A percentile compares a stretch with the other conserved stretches of the same genome.
Evolutionary conservation across 2,113 vertebrate genomes (phyloP).

Genomic region (Miniopterus natalensis): DNA sequence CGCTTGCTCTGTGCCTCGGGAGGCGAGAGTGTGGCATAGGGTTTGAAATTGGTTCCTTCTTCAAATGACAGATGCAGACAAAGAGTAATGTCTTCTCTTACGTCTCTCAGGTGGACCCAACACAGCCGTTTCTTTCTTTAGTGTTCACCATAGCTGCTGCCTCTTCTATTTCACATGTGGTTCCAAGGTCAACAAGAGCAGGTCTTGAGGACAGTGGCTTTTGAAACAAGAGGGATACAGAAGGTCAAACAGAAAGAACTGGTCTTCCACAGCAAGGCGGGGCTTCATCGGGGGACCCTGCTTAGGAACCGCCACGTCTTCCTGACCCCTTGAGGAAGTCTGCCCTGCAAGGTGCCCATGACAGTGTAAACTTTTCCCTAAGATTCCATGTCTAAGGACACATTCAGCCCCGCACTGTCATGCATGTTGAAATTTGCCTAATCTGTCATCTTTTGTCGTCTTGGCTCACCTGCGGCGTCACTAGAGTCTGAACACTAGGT

Average conservation of each 20-base stretch:
- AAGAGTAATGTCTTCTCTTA: background rate
- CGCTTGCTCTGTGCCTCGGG: background rate
- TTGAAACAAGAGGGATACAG: background rate
- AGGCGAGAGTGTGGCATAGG: background rate
- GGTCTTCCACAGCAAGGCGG: background rate
- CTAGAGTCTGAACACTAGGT: background rate
- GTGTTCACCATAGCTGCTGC: background rate
- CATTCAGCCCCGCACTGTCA: background rate
- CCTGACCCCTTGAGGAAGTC: too few relatives aligned
- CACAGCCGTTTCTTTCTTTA: background rate
- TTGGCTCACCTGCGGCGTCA: background rate
- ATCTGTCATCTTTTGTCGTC: background rate
- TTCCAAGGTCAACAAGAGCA: background rate
- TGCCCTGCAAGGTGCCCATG: background rate
- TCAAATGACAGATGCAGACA: background rate
- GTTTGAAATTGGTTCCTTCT: background rate
- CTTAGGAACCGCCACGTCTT: background rate
- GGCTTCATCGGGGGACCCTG: background rate
- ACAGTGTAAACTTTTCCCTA: background rate
- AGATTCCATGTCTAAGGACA: background rate
- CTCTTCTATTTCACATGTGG: background rate
- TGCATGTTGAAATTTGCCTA: background rate
- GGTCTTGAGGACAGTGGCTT: background rate
- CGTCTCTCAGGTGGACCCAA: background rate
- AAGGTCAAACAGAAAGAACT: background rate